Percentiles rank a stretch among this genome's conserved stretches.
Evolutionary conservation across 1,140 invertebrate genomes (phyloP).

Genomic region (Atta colombica): DNA sequence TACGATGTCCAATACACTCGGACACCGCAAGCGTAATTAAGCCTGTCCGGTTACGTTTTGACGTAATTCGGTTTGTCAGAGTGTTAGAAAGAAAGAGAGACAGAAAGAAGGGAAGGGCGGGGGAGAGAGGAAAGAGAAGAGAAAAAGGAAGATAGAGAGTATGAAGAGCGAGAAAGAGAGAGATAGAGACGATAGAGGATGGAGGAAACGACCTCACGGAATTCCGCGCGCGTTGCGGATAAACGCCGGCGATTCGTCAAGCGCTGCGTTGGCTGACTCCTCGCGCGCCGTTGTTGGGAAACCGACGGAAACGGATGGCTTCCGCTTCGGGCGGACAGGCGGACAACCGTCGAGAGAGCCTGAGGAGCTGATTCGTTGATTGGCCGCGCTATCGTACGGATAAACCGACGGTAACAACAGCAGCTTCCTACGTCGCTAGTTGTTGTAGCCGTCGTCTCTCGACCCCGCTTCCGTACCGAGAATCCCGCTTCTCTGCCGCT

Average conservation of each 20-base stretch:
- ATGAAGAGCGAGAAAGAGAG: too few relatives aligned
- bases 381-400: conserved; percentile 71
- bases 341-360: conserved; percentile 73
- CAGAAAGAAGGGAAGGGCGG: too few relatives aligned
- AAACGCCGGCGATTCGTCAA: conserved; percentile 53
- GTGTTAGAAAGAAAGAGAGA: not conserved
- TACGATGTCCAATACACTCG: not conserved
- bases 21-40: conserved; percentile 3
- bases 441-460: conserved; percentile 65
- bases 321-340: conserved; percentile 72
- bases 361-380: conserved; percentile 74
- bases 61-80: conserved; percentile 43
- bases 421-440: conserved; percentile 63
- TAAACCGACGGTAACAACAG: conserved; percentile 62
- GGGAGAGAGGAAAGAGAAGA: too few relatives aligned
- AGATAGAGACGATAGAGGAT: not conserved
- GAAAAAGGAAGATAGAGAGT: too few relatives aligned
- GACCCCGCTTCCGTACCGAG: conserved; percentile 4
- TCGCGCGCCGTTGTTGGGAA: conserved; percentile 55
- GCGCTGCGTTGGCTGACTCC: conserved; percentile 53
- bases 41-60: conserved; percentile 17
- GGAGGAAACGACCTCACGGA: conserved; percentile 35
- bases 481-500: conserved; percentile 30
- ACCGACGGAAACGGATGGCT: conserved; percentile 74
- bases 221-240: conserved; percentile 54